Base-by-base conservation (phyloP, 2,888 invertebrate genomes). In the Mythimna ferrago region DNA sequence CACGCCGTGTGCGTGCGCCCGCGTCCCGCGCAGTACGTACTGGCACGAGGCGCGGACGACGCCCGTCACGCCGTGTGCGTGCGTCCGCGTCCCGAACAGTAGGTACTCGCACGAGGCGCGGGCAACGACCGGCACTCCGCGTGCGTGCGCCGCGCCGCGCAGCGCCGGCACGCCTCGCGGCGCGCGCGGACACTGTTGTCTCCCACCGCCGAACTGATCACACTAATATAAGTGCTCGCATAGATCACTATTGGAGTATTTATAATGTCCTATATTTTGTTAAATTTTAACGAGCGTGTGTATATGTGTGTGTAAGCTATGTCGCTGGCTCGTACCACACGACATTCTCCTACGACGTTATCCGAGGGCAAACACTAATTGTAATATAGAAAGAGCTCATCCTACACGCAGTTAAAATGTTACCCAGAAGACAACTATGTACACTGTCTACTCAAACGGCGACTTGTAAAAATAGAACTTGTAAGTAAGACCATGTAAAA, bases 241-340 rank as follows among this genome's bases (percentile, higher is more conserved):
- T 93, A 93, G 93, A 94, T 93, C 94, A 93, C 92, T 94, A 92
- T 92, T 90, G 92, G 92, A 94, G 90, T 93, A 92, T 92, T 92
- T 91, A 87, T 88, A 89, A 92, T 92, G 91, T 92, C 94, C 93
- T 96, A 95, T 96, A 96, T 96, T 96, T 96, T 96, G 95, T 96
- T 96, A 95, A 91, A 94, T 95, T 94, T 76, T 95, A 95, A 92
- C 78, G 71, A 78, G 74, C 93, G 90, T 90, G 92, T 90, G 92
- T 93, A 94, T 93, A 92, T 93, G 92, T 94, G 92, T 92, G 90
- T 81, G 85, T 93, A 92, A 94, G 93, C 92, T 92, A 92, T 89
- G 81, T 82, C 88, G 93, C 92, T 92, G 93, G 92, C 93, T 91
- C 89, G 91, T 92, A 91, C 92, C 93, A 86, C 87, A 81, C 85